phyloP scores from a whole-genome alignment of 2,113 vertebrate species.

The Rhea americana region DNA sequence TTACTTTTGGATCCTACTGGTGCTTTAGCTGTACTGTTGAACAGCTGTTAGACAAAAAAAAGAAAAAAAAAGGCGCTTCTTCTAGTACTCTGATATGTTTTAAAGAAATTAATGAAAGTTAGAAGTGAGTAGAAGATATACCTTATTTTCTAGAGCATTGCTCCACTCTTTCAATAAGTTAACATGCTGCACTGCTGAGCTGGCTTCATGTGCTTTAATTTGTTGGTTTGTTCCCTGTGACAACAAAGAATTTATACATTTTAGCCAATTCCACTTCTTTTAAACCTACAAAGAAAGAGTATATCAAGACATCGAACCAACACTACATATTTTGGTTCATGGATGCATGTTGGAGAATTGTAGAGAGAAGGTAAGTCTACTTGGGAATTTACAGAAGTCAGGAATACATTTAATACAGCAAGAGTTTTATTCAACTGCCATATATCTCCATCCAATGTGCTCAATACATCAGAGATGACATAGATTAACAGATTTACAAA shows the following conservation, averaged over 20 bases:
- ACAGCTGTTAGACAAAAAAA: neutral
- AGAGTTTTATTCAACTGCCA: slow-evolving; percentile 27
- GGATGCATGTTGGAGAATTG: slow-evolving; percentile 24
- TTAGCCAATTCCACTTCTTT: slow-evolving; percentile 40
- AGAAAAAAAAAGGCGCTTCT: neutral
- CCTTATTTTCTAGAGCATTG: slow-evolving; percentile 90
- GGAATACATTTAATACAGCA: slow-evolving; percentile 43
- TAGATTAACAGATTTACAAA: slow-evolving; percentile 32
- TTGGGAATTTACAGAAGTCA: slow-evolving; percentile 1
- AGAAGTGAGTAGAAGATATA: slow-evolving; percentile 67
- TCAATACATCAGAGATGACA: slow-evolving; percentile 33
- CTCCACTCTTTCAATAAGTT: slow-evolving; percentile 90
- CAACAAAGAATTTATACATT: slow-evolving; percentile 64
- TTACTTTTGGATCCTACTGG: slow-evolving; percentile 15
- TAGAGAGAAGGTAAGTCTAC: neutral
- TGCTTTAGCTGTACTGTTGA: slow-evolving; percentile 22
- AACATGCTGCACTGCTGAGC: slow-evolving; percentile 90
- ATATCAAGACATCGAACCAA: slow-evolving; percentile 34
- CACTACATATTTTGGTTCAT: slow-evolving; percentile 40
- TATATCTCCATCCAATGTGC: slow-evolving; percentile 21
- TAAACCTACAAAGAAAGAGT: slow-evolving; percentile 43
- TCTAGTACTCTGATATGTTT: slow-evolving; percentile 23
- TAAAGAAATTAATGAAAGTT: slow-evolving; percentile 37
- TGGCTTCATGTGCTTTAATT: slow-evolving; percentile 92
- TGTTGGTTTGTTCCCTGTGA: slow-evolving; percentile 93